Conservation (phyloP, 2,113 vertebrate species). For the Elachura formosa region DNA sequence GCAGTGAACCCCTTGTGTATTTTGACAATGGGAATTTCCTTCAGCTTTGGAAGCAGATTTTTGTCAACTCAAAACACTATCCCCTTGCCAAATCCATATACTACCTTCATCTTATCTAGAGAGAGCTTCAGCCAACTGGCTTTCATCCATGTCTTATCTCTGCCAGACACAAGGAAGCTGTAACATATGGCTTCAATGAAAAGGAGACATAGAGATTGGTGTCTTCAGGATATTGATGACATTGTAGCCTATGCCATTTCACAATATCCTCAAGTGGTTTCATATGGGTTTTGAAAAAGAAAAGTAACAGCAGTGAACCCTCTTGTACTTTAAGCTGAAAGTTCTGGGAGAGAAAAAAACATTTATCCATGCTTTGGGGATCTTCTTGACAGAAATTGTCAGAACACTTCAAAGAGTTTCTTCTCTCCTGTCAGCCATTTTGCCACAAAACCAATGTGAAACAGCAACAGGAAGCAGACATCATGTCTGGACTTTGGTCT, state of each 20-base stretch:
- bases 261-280: slow-evolving; percentile 41
- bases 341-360: not conserved
- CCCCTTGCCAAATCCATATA: slow-evolving; percentile 15
- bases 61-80: slow-evolving; percentile 22
- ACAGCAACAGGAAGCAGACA: slow-evolving; percentile 19
- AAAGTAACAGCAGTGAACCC: not conserved
- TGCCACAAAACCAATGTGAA: not conserved
- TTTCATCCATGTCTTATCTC: slow-evolving; percentile 60
- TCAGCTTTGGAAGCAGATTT: slow-evolving; percentile 36
- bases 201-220: slow-evolving; percentile 37
- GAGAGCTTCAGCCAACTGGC: slow-evolving; percentile 39
- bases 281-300: slow-evolving; percentile 29
- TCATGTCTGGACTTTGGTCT: not conserved
- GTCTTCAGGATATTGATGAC: slow-evolving; percentile 59
- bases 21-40: slow-evolving; percentile 16
- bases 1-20: not conserved
- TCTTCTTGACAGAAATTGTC: slow-evolving; percentile 35
- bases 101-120: slow-evolving; percentile 55
- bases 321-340: not conserved
- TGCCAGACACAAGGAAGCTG: slow-evolving; percentile 55
- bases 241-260: slow-evolving; percentile 40
- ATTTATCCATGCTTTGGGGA: not conserved
- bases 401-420: slow-evolving; percentile 12
- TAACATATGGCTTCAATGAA: slow-evolving; percentile 54
- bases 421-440: slow-evolving; percentile 13